Percentiles rank a stretch among this genome's conserved stretches.
These are phyloP conservation scores for Protonibea diacanthus DNA, from an alignment of 2,797 vertebrate genomes.

Conservation along the genomic window DNA sequence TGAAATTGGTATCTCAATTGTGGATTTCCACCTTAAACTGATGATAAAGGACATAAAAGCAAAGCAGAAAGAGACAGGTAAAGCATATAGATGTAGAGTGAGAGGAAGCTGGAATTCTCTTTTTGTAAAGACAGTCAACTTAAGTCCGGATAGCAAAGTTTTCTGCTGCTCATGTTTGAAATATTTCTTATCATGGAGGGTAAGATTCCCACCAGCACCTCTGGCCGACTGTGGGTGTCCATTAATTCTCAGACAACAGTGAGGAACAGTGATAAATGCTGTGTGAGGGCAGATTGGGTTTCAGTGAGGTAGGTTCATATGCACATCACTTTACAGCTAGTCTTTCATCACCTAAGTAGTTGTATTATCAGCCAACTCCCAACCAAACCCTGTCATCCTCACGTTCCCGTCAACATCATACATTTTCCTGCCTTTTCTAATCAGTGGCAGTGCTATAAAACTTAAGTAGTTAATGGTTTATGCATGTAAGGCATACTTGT, in stretches of 20 bases:
- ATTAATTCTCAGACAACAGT: too few relatives aligned
- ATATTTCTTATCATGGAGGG: slow-evolving; percentile 5
- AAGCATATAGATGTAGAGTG: not conserved
- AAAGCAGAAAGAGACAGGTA: not conserved
- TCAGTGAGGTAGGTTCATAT: not conserved
- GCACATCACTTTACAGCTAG: not conserved
- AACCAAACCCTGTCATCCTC: not conserved
- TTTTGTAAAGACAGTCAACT: not conserved
- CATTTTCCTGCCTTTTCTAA: not conserved
- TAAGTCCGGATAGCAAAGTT: slow-evolving; percentile 1
- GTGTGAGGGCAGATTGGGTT: slow-evolving; percentile 24
- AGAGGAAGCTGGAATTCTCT: not conserved
- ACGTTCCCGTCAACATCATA: not conserved
- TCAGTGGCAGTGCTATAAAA: not conserved
- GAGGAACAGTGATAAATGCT: not conserved
- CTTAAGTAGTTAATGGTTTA: not conserved
- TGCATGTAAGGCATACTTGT: not conserved
- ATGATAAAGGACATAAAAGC: not conserved
- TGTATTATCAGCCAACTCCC: too few relatives aligned
- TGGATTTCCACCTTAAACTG: not conserved
- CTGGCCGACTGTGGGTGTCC: slow-evolving; percentile 12
- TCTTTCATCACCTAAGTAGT: not conserved
- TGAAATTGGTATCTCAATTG: not conserved
- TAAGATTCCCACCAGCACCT: slow-evolving; percentile 24
- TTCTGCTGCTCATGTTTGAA: slow-evolving; percentile 13